These are phyloP conservation scores for Temnothorax nylanderi DNA, from an alignment of 1,140 invertebrate genomes.

Conservation along the genomic window DNA sequence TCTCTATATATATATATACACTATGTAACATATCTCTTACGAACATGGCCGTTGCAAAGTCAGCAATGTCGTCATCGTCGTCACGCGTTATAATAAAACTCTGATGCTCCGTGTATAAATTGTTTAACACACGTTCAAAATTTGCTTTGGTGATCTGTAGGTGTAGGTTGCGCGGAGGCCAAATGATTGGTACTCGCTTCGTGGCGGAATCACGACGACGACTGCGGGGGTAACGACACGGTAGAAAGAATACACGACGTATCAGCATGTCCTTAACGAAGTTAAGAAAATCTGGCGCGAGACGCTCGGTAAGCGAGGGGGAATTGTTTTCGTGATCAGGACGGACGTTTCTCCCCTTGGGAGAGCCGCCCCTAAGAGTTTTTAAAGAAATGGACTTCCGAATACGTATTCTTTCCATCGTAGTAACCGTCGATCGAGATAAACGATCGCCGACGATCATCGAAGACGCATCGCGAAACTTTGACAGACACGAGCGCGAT, in stretches of 20 bases:
- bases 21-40: slow-evolving; percentile 9
- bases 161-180: slow-evolving; percentile 61
- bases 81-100: slow-evolving; percentile 56
- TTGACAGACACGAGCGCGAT: not conserved
- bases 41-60: slow-evolving; percentile 19
- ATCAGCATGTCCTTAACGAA: not conserved
- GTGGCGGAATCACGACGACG: slow-evolving; percentile 61
- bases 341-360: not conserved
- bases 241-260: slow-evolving; percentile 12
- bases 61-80: slow-evolving; percentile 49
- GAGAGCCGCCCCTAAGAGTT: too few species aligned
- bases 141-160: slow-evolving; percentile 23
- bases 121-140: slow-evolving; percentile 35
- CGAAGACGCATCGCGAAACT: too few species aligned
- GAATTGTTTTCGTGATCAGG: not conserved
- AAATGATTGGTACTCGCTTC: slow-evolving; percentile 54
- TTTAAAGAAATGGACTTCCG: not conserved
- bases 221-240: not conserved
- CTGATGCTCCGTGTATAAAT: slow-evolving; percentile 27
- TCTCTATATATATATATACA: not conserved
- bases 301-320: not conserved
- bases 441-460: not conserved
- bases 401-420: not conserved
- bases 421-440: not conserved
- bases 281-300: not conserved